Conservation (phyloP, 2,888 invertebrate genomes). For the Esperia sulphurella region DNA sequence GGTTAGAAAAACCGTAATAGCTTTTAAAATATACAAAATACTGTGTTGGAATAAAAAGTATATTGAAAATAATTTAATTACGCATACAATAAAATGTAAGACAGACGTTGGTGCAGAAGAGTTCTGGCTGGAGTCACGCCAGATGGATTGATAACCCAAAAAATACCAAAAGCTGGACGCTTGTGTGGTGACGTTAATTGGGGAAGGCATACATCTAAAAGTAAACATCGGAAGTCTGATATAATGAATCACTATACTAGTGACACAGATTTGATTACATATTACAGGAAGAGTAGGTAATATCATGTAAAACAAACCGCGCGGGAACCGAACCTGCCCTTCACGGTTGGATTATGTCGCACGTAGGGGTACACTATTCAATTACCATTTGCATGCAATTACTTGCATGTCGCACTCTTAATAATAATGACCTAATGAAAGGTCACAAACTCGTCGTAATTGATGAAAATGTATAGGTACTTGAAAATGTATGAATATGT, state of each 20-base stretch:
- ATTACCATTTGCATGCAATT: not conserved
- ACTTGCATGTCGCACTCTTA: not conserved
- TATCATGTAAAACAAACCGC: conserved; percentile 11
- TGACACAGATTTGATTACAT: conserved; percentile 2
- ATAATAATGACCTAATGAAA: too few species aligned
- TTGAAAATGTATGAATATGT: too few species aligned
- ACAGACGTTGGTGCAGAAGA: not conserved
- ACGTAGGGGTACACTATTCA: not conserved
- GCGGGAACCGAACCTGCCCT: conserved; percentile 20
- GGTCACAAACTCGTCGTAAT: too few species aligned
- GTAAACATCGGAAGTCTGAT: not conserved
- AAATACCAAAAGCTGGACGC: too few species aligned
- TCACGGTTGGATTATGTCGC: conserved; percentile 16
- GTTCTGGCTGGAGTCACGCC: too few species aligned
- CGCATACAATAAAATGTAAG: too few species aligned
- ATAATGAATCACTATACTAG: not conserved
- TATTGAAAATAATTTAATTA: too few species aligned
- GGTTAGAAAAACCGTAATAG: too few species aligned
- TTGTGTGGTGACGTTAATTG: not conserved
- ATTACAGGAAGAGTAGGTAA: conserved; percentile 8
- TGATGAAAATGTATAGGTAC: too few species aligned
- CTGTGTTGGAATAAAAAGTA: too few species aligned
- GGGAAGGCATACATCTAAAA: not conserved
- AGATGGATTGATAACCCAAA: too few species aligned
- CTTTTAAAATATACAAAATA: too few species aligned